Conservation (phyloP, 2,888 invertebrate genomes). For the Panopea generosa region DNA sequence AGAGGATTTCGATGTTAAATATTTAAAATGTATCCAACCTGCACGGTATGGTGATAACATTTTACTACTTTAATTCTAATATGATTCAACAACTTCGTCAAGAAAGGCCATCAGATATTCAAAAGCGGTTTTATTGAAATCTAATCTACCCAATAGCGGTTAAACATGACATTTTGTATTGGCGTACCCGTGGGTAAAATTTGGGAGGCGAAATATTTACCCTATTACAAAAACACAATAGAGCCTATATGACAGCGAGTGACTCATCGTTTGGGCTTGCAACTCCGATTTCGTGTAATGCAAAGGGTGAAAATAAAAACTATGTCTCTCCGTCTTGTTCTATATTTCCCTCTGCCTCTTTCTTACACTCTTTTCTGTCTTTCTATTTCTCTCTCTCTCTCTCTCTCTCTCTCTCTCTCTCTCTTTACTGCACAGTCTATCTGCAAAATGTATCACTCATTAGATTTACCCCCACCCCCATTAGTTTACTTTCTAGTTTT, state of each 20-base stretch:
- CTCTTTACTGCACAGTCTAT: no score
- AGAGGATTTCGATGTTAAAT: conserved; percentile 42
- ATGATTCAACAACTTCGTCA: conserved; percentile 26
- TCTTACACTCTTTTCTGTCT: no score
- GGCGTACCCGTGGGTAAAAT: conserved; percentile 22
- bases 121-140: conserved; percentile 47
- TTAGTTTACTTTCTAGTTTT: no score
- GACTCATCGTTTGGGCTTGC: conserved; percentile 24
- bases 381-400: no score
- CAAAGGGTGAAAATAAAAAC: background rate
- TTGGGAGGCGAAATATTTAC: conserved; percentile 34
- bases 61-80: conserved; percentile 18
- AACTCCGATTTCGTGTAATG: background rate
- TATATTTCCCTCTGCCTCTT: no score
- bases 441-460: no score
- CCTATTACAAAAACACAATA: conserved; percentile 23
- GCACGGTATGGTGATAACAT: conserved; percentile 41
- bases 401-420: no score
- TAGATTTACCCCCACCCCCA: no score
- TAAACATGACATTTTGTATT: conserved; percentile 38
- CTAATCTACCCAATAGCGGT: conserved; percentile 37
- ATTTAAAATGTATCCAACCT: conserved; percentile 27
- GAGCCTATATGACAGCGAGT: conserved; percentile 22
- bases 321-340: background rate
- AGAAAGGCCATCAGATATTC: conserved; percentile 32